These are phyloP conservation scores for Agrypnia vestita DNA, from an alignment of 1,140 invertebrate genomes.

Conservation along the genomic window DNA sequence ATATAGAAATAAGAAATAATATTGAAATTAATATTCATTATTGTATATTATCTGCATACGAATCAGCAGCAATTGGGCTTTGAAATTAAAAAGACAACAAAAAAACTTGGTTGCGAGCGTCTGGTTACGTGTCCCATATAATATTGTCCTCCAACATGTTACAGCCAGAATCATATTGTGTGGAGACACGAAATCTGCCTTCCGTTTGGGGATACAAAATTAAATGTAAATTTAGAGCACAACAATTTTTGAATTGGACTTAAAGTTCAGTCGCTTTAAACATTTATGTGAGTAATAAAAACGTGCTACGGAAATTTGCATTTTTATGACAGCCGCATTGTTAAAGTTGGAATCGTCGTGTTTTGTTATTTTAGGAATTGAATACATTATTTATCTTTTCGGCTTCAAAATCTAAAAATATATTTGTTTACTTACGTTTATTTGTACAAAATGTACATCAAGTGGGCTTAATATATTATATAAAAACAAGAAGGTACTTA, in stretches of 20 bases:
- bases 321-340: slow-evolving; percentile 29
- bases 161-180: slow-evolving; percentile 12
- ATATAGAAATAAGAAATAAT: too few species aligned
- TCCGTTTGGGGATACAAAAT: slow-evolving; percentile 19
- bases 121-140: neutral
- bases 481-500: too few species aligned
- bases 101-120: neutral
- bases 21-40: neutral
- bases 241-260: slow-evolving; percentile 34
- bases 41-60: neutral
- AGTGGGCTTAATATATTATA: too few species aligned
- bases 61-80: neutral
- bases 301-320: slow-evolving; percentile 9
- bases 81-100: neutral
- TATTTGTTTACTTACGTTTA: neutral
- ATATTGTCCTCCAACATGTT: slow-evolving; percentile 23
- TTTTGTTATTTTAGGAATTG: neutral
- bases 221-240: slow-evolving; percentile 35
- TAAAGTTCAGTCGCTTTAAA: neutral
- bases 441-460: neutral
- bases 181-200: neutral
- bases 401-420: neutral
- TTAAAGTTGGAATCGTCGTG: slow-evolving; percentile 7
- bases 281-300: slow-evolving; percentile 36
- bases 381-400: neutral